phyloP scores from a whole-genome alignment of 1,140 invertebrate species.

The Drosophila burlai region DNA sequence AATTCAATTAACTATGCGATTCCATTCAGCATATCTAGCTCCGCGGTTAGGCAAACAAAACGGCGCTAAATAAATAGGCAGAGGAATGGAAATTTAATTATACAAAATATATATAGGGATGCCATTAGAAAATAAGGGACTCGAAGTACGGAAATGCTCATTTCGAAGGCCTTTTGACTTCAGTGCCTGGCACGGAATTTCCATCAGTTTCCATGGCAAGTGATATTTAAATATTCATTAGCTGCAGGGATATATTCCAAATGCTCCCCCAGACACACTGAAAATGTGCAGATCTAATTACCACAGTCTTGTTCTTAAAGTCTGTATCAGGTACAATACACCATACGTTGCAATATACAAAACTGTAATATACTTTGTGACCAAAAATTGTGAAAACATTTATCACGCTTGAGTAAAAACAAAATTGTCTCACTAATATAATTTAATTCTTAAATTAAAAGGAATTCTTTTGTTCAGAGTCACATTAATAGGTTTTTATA shows the following conservation, averaged over 20 bases:
- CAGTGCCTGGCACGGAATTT: constrained; percentile 52
- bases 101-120: constrained; percentile 47
- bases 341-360: no score
- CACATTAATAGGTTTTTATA: no score
- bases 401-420: no score
- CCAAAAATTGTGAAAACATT: no score
- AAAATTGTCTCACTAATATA: no score
- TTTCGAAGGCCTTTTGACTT: constrained; percentile 28
- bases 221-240: constrained; percentile 73
- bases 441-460: no score
- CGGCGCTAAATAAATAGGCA: constrained; percentile 46
- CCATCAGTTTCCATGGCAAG: constrained; percentile 64
- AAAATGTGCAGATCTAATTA: neutral
- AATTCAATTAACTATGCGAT: constrained; percentile 37
- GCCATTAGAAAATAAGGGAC: constrained; percentile 31
- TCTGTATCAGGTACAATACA: no score
- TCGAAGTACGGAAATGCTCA: constrained; percentile 42
- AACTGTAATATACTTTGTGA: no score
- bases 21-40: constrained; percentile 16
- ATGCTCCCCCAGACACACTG: constrained; percentile 24
- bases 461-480: no score
- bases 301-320: neutral
- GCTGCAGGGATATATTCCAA: constrained; percentile 62
- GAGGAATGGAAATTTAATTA: constrained; percentile 62
- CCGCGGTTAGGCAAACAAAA: constrained; percentile 28